Conservation (phyloP, 2,888 invertebrate species). For the Cryptus viduatorius region DNA sequence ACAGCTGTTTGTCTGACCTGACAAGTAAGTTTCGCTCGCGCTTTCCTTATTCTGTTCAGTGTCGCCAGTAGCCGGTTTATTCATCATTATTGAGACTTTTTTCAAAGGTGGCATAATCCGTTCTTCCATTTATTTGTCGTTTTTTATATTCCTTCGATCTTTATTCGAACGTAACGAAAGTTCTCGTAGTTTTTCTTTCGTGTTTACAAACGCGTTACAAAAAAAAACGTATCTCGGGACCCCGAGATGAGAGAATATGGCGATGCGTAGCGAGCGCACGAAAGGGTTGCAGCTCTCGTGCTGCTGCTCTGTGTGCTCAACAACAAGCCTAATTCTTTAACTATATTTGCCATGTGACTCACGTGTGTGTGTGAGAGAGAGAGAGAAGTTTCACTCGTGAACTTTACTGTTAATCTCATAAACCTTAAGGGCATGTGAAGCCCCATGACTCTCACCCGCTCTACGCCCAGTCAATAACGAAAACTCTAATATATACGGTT, state of each 20-base stretch:
- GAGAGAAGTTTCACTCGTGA: too few species aligned
- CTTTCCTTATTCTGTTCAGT: slow-evolving; percentile 43
- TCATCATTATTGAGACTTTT: neutral
- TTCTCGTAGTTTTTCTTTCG: neutral
- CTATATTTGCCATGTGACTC: neutral
- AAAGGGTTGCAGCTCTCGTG: neutral
- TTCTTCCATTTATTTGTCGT: neutral
- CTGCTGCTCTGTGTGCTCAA: slow-evolving; percentile 13
- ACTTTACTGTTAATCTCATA: too few species aligned
- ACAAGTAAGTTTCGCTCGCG: slow-evolving; percentile 51
- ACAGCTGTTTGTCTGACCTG: slow-evolving; percentile 66
- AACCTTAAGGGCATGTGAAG: too few species aligned
- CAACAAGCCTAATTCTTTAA: slow-evolving; percentile 7
- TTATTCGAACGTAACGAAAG: neutral
- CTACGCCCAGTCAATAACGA: too few species aligned
- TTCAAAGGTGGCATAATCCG: slow-evolving; percentile 31
- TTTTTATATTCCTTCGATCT: neutral
- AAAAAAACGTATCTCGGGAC: slow-evolving; percentile 22
- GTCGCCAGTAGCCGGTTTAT: slow-evolving; percentile 18
- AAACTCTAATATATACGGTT: too few species aligned
- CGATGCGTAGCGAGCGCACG: neutral
- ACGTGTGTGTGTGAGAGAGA: too few species aligned
- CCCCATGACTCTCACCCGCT: too few species aligned
- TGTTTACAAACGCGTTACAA: neutral
- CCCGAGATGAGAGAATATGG: neutral